Conservation (phyloP, 2,113 vertebrate species). For the human region DNA sequence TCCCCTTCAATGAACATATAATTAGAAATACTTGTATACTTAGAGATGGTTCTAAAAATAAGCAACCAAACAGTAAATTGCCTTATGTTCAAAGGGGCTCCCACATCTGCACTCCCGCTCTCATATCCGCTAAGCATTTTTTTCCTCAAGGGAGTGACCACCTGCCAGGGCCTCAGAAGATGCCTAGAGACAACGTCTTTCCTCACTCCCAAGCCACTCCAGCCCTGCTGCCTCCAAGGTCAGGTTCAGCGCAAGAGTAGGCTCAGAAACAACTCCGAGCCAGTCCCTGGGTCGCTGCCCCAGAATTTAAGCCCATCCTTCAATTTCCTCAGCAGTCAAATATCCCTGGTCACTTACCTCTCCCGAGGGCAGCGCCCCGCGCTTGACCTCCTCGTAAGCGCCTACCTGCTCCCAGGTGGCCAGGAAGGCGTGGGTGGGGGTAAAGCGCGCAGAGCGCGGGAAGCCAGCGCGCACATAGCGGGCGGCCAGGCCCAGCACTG, state of each 20-base stretch:
- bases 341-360: slow-evolving; percentile 85
- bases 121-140: background rate
- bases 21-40: slow-evolving; percentile 19
- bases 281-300: background rate
- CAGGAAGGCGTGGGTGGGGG: slow-evolving; percentile 88
- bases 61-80: background rate
- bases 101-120: background rate
- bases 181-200: background rate
- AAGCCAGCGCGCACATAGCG: slow-evolving; percentile 89
- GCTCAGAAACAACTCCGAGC: background rate
- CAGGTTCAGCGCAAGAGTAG: background rate
- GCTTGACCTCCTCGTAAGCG: slow-evolving; percentile 88
- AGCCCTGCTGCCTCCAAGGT: background rate
- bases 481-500: slow-evolving; percentile 83
- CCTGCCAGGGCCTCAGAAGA: background rate
- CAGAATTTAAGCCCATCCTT: background rate
- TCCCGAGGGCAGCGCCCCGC: slow-evolving; percentile 75
- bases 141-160: background rate
- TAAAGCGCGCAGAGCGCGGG: slow-evolving; percentile 84
- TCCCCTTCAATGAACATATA: slow-evolving; percentile 22
- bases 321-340: background rate
- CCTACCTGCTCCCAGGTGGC: slow-evolving; percentile 95
- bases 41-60: slow-evolving; percentile 31
- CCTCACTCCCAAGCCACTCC: background rate
- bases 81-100: background rate